phyloP scores from a whole-genome alignment of 1,140 invertebrate species.

The Adoxophyes honmai region DNA sequence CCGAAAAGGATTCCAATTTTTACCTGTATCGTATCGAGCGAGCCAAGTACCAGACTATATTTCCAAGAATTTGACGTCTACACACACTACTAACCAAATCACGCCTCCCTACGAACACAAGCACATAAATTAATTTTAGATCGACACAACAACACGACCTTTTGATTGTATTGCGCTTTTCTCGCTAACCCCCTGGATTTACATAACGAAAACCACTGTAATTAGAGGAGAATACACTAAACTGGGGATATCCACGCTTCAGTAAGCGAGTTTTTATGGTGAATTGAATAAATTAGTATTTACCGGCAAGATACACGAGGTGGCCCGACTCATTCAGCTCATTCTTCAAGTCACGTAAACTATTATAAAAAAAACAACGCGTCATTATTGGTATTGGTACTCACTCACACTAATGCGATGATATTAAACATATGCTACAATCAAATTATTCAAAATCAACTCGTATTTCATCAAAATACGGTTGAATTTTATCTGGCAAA shows the following conservation, averaged over 20 bases:
- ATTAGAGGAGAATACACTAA: neutral
- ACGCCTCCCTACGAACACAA: conserved; percentile 31
- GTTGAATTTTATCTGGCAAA: neutral
- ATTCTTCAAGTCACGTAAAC: conserved; percentile 14
- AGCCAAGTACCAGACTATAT: conserved; percentile 8
- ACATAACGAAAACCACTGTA: too few species aligned
- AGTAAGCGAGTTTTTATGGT: conserved; percentile 5
- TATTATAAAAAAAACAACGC: neutral
- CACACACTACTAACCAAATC: conserved; percentile 34
- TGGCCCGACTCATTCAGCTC: neutral
- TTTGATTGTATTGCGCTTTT: conserved; percentile 21
- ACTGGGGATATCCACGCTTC: neutral
- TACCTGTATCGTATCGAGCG: conserved; percentile 8
- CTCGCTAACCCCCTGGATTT: neutral
- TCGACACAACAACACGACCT: conserved; percentile 43
- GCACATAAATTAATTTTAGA: conserved; percentile 46
- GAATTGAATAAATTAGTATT: conserved; percentile 13
- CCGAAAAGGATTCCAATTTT: conserved; percentile 16
- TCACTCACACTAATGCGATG: neutral
- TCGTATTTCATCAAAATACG: neutral
- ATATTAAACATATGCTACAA: conserved; percentile 4
- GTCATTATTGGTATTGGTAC: neutral
- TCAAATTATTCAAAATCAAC: neutral
- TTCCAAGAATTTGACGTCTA: conserved; percentile 54
- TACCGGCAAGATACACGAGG: conserved; percentile 8